Conservation (phyloP, 2,888 invertebrate species). For the Monopis laevigella region DNA sequence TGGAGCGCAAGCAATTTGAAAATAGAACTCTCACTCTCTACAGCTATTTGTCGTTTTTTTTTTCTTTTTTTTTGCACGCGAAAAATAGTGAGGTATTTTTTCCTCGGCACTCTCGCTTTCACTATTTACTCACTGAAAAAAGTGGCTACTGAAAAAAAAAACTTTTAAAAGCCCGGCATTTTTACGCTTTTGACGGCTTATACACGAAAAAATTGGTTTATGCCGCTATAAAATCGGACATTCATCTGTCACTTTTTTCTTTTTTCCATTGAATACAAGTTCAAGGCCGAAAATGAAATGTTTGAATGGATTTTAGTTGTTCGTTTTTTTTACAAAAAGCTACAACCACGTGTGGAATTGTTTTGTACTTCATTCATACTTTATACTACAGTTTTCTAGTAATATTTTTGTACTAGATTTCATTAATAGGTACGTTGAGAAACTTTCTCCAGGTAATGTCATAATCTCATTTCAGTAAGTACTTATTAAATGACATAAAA, state of each 20-base stretch:
- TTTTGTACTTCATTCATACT: too few species aligned
- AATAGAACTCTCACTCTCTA: slow-evolving; percentile 58
- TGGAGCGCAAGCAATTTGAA: slow-evolving; percentile 46
- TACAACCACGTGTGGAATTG: too few species aligned
- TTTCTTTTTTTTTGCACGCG: slow-evolving; percentile 50
- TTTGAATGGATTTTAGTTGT: too few species aligned
- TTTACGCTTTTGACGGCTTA: slow-evolving; percentile 32
- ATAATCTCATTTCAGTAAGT: too few species aligned
- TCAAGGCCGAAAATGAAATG: slow-evolving; percentile 6
- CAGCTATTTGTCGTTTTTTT: slow-evolving; percentile 40
- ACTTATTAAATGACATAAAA: too few species aligned
- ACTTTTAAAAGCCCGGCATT: slow-evolving; percentile 41
- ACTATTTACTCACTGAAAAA: slow-evolving; percentile 45
- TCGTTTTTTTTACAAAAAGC: too few species aligned
- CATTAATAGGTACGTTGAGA: too few species aligned
- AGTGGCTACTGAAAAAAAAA: slow-evolving; percentile 56
- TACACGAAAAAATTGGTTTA: slow-evolving; percentile 8
- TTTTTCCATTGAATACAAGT: not conserved
- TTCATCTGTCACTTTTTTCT: slow-evolving; percentile 2
- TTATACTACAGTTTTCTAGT: too few species aligned
- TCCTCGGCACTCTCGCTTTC: slow-evolving; percentile 37
- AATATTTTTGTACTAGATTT: too few species aligned
- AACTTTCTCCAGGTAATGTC: too few species aligned
- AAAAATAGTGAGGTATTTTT: slow-evolving; percentile 62
- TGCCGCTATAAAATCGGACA: slow-evolving; percentile 5